Percentiles rank a stretch among this genome's conserved stretches.
Conservation (phyloP, 2,888 invertebrate genomes). For the Pediacus dermestoides region DNA sequence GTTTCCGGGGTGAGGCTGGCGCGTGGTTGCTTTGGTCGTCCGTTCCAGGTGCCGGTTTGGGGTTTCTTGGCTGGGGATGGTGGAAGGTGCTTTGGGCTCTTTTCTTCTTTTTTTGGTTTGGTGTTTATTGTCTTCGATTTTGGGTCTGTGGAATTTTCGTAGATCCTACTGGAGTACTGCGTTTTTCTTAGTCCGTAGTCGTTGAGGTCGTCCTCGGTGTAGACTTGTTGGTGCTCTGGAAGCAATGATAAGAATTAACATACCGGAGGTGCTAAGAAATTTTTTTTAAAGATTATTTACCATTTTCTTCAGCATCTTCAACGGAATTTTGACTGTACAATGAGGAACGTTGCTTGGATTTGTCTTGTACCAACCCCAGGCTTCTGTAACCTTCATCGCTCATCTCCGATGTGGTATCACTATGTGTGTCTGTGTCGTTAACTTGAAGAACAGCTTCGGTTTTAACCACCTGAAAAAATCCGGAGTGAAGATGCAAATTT, state of each 20-base stretch:
- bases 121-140: conserved; percentile 26
- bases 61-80: conserved; percentile 52
- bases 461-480: conserved; percentile 42
- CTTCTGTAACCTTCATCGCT: conserved; percentile 84
- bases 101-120: conserved; percentile 47
- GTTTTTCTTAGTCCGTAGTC: conserved; percentile 70
- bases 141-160: conserved; percentile 46
- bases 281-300: conserved; percentile 47
- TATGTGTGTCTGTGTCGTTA: conserved; percentile 50
- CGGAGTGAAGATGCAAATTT: too few relatives aligned
- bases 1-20: conserved; percentile 61
- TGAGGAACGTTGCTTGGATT: conserved; percentile 58
- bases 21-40: conserved; percentile 54
- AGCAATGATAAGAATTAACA: conserved; percentile 20
- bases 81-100: conserved; percentile 38
- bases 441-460: conserved; percentile 48
- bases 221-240: conserved; percentile 62
- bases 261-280: not conserved
- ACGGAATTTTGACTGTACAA: conserved; percentile 69
- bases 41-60: conserved; percentile 64
- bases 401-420: conserved; percentile 79
- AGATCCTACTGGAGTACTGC: conserved; percentile 62
- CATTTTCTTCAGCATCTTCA: conserved; percentile 69
- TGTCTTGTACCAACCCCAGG: conserved; percentile 64
- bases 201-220: conserved; percentile 63